Percentiles rank a stretch among this genome's conserved stretches.
phyloP scores from a whole-genome alignment of 2,113 vertebrate genomes.

The Lagenorhynchus albirostris region DNA sequence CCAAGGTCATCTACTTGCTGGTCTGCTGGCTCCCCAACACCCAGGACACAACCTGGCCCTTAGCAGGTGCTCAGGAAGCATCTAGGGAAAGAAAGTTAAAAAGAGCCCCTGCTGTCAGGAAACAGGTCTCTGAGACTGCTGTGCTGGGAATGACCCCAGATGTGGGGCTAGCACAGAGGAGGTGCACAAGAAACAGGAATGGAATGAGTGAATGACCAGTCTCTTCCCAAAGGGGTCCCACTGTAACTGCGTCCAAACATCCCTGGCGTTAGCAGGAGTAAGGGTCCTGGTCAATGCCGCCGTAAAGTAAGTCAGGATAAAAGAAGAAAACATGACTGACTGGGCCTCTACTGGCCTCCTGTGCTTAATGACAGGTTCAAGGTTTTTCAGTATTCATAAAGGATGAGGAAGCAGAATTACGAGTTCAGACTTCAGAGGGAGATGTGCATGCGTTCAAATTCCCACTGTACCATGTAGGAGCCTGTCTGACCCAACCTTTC shows the following conservation, averaged over 20 bases:
- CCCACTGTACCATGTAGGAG: background rate
- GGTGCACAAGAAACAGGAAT: background rate
- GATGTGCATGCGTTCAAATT: background rate
- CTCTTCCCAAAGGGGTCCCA: background rate
- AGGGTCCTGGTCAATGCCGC: background rate
- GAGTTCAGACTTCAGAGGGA: background rate
- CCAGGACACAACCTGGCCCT: background rate
- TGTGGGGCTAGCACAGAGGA: fast-evolving
- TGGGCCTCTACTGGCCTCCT: background rate
- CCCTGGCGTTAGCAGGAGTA: background rate
- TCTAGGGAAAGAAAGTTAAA: background rate
- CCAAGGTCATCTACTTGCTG: too few relatives aligned
- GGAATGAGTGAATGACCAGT: background rate
- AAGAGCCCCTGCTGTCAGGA: background rate
- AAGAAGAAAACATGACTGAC: background rate
- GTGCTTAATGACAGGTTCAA: background rate
- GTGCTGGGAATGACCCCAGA: too few relatives aligned
- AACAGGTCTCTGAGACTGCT: background rate
- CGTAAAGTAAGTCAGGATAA: background rate
- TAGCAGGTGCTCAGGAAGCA: background rate
- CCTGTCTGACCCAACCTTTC: background rate
- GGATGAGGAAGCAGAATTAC: background rate
- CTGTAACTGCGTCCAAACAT: background rate
- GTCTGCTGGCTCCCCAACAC: background rate
- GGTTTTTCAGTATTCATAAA: background rate